Evolutionary conservation across 92 coral and sea anemone genomes (phyloP).

Genomic region (Pocillopora meandrina): DNA sequence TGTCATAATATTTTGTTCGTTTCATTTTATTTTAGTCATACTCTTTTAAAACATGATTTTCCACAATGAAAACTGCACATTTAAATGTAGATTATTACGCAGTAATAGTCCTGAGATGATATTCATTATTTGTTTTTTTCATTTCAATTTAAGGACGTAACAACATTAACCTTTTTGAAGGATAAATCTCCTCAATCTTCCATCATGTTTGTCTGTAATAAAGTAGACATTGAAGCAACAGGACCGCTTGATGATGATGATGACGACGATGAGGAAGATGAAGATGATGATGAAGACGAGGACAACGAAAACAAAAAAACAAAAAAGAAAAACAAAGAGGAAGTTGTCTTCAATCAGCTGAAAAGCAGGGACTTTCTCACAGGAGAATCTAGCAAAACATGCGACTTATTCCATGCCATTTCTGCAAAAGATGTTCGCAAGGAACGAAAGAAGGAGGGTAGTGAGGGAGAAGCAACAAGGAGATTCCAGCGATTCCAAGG

Average conservation of each 20-base stretch:
- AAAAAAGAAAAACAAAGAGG: conserved; percentile 17
- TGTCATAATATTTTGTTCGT: too few species aligned
- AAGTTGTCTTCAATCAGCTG: conserved; percentile 54
- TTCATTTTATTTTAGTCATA: too few species aligned
- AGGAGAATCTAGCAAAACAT: conserved; percentile 11
- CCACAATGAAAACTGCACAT: too few species aligned
- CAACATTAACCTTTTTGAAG: conserved; percentile 45
- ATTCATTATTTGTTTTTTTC: not conserved
- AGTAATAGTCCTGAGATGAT: not conserved
- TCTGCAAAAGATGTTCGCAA: conserved; percentile 54
- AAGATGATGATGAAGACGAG: not conserved
- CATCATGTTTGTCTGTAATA: conserved; percentile 65
- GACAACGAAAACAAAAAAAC: not conserved
- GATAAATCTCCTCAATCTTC: conserved; percentile 57
- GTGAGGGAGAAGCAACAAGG: conserved; percentile 29
- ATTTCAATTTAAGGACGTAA: conserved; percentile 39
- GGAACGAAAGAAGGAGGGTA: not conserved
- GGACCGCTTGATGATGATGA: conserved; percentile 37
- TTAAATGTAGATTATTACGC: too few species aligned
- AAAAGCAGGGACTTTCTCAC: conserved; percentile 18
- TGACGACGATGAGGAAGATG: conserved; percentile 18
- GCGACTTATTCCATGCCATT: conserved; percentile 61
- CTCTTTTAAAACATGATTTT: too few species aligned
- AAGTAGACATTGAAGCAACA: conserved; percentile 39
- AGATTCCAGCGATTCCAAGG: conserved; percentile 51